These are phyloP conservation scores for Mesorhabditis spiculigera DNA, from an alignment of 2,888 invertebrate species.

Conservation along the genomic window DNA sequence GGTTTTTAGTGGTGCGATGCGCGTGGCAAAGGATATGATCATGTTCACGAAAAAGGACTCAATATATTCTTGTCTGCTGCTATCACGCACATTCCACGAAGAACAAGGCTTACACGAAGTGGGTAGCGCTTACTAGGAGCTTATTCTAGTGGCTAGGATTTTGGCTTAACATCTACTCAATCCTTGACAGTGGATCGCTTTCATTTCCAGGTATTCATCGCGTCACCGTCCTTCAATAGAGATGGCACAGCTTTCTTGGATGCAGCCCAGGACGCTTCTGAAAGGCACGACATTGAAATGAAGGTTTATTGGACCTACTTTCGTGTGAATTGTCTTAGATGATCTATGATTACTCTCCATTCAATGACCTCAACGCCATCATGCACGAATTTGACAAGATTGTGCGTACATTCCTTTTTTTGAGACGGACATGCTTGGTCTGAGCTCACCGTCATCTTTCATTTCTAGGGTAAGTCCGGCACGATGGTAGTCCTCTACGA, in stretches of 20 bases:
- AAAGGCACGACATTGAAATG: slow-evolving; percentile 59
- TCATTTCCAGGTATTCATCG: slow-evolving; percentile 60
- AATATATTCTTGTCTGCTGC: slow-evolving; percentile 60
- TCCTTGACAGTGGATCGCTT: background rate
- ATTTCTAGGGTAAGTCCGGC: slow-evolving; percentile 39
- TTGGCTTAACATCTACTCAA: too few relatives aligned
- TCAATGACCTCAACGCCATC: slow-evolving; percentile 59
- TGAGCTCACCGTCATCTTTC: too few relatives aligned
- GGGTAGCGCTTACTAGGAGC: background rate
- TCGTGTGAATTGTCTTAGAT: slow-evolving; percentile 29
- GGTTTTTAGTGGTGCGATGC: slow-evolving; percentile 61
- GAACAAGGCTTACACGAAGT: slow-evolving; percentile 61
- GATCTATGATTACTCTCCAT: slow-evolving; percentile 62
- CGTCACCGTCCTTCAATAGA: slow-evolving; percentile 60
- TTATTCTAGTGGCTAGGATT: too few relatives aligned
- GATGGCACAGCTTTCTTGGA: slow-evolving; percentile 32
- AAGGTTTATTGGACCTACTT: slow-evolving; percentile 3
- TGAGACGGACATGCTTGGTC: too few relatives aligned
- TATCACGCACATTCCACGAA: slow-evolving; percentile 62
- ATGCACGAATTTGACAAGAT: slow-evolving; percentile 60
- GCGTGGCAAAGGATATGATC: slow-evolving; percentile 63
- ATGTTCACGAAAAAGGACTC: slow-evolving; percentile 62
- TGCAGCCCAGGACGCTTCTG: too few relatives aligned
- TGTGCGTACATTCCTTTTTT: too few relatives aligned
- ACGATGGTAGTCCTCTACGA: slow-evolving; percentile 62